Base-by-base conservation (phyloP, 2,888 invertebrate genomes). In the Caenorhabditis angaria region DNA sequence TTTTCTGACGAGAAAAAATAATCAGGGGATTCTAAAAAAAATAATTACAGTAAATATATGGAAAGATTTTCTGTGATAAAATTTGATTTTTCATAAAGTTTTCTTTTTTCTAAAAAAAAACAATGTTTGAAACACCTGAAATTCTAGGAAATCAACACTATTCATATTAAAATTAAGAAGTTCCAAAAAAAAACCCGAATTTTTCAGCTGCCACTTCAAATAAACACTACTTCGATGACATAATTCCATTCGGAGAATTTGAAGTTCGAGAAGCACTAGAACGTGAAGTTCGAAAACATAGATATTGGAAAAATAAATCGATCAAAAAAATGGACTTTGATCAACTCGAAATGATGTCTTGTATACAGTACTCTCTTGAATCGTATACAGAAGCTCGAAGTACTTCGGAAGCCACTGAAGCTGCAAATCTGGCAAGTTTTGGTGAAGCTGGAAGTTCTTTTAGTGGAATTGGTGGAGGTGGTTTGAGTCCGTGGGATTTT, bases 321-420 rank as follows among this genome's bases (percentile, higher is more conserved):
- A 76, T 85, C 14, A 82, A 83, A 60, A 84, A 84, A 57, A 85
- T 87, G 85, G 68, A 78, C 54, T 83, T 87, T 55, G 82, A 81
- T 27, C 77, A 79, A 27, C 73, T 87, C 32, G 82, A 81, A 61
- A 83, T 84, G 55, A 67, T 65, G 6, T 74, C 74, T 47, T 83
- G 83, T 62, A 64, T 80, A 10, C 77, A 79, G 64, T 87, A 87
- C 65, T 73, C 71, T 28, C 74, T 87, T 60, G 87, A 87, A 62
- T 86, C 87, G 24, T 87, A 81, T 75, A 86, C 85, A 22, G 87
- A 87, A 64, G 78, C 83, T 12, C 67, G 87, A 35, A 83, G 82
- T 22, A 85, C 83, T 8, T 75, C 78, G 56, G 82, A 83, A 58
- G 78, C 81, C n/a, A 83, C 82, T 14, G 86, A 87, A 70, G 82